Evolutionary conservation across 2,797 vertebrate species (phyloP), one percentile per base, ranked within the genome.

Genomic region (Anableps anableps): DNA sequence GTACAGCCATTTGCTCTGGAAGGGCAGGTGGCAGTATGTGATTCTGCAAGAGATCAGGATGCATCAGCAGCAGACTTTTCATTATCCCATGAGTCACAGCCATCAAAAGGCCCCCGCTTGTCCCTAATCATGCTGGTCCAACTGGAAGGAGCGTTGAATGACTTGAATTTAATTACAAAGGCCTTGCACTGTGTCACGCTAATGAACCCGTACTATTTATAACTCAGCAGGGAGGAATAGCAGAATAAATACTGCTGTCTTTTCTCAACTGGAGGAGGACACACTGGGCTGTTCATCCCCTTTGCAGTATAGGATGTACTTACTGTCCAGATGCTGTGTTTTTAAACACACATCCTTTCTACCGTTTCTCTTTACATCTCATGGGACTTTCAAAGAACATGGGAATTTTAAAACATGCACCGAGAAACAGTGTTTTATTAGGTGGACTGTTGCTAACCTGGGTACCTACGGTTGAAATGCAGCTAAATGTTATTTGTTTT

Each of bases 1-100:
- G 88, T 99, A 99, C 1, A 99, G 96, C 98, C 98, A 99, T 95
- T 99, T 99, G 96, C 98, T 99, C 96, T 99, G 98, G 95, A 99
- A 99, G 95, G 98, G 98, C 93, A 99, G 96, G 96, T 99, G 98
- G 96, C 97, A 99, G 96, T 98, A 99, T 0, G 98, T 99, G 95
- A 99, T 97, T 94, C 98, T 99, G 95, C 13, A 93, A 85, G 82
- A 85, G 29, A 80, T 80, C 76, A 81, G 45, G 75, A 79, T 74
- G 72, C 88, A 80, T 90, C 89, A 93, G 74, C 64, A 76, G 58
- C 50, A 76, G 81, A 85, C 85, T 88, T 91, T 89, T 91, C 82
- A 93, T 91, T 88, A 89, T 85, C 78, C 78, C 78, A 29, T 85
- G 86, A 84, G 82, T 90, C 83, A 88, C 31, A 83, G 81, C 77